Evolutionary conservation across 2,113 vertebrate species (phyloP).

Genomic region (Psittacus erithacus): DNA sequence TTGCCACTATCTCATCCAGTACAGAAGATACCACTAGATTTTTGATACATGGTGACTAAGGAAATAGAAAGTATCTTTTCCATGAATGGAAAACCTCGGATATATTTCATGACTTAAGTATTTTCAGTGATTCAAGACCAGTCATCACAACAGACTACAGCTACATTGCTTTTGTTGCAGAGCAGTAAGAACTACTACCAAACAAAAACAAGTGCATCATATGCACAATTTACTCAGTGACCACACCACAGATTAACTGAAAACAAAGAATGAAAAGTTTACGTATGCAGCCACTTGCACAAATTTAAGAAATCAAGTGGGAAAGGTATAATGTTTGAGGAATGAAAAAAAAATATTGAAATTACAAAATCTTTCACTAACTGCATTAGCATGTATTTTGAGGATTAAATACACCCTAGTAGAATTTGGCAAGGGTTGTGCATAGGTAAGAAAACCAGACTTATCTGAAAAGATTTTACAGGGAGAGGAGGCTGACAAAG

Average conservation of each 20-base stretch:
- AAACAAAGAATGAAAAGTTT: background rate
- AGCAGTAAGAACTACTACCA: background rate
- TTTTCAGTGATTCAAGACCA: background rate
- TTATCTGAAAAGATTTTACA: background rate
- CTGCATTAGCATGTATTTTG: background rate
- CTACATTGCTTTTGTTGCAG: background rate
- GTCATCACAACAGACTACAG: background rate
- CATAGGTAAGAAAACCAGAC: background rate
- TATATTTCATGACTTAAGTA: background rate
- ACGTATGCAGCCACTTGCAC: background rate
- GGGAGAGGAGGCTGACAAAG: background rate
- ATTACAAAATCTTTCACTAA: background rate
- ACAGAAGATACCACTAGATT: background rate
- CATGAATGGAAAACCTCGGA: background rate
- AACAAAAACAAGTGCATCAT: background rate
- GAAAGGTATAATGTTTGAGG: background rate
- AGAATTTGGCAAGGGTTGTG: background rate
- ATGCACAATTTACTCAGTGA: background rate
- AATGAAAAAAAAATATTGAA: background rate
- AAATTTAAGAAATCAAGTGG: background rate
- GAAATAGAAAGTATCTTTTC: background rate
- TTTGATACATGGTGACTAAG: background rate
- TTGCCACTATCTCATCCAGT: background rate
- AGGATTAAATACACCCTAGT: background rate
- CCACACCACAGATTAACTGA: background rate